phyloP scores from a whole-genome alignment of 2,797 vertebrate species.

The Tachyglossus aculeatus region DNA sequence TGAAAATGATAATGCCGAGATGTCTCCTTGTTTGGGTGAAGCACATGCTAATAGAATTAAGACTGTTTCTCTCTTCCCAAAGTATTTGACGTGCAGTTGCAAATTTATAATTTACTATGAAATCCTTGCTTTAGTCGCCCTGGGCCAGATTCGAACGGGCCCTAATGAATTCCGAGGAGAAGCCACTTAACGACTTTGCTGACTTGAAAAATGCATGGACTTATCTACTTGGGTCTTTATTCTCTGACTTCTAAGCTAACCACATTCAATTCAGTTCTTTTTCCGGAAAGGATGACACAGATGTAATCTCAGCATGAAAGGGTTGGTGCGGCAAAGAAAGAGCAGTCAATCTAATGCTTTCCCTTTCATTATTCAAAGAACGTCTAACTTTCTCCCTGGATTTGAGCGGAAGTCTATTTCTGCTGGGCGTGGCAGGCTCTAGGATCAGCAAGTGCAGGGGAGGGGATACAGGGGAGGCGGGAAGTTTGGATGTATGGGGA shows the following conservation, averaged over 20 bases:
- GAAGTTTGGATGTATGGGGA: too few species aligned
- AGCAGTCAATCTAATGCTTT: background rate
- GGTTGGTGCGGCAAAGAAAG: slow-evolving; percentile 6
- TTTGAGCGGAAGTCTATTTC: slow-evolving; percentile 13
- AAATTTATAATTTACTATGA: slow-evolving; percentile 46
- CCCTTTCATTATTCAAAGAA: slow-evolving; percentile 4
- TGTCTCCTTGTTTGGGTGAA: slow-evolving; percentile 70
- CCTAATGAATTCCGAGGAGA: slow-evolving; percentile 41
- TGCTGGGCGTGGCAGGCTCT: too few species aligned
- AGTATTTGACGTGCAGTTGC: slow-evolving; percentile 54
- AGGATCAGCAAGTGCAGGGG: too few species aligned
- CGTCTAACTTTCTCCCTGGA: background rate
- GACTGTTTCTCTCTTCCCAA: slow-evolving; percentile 53
- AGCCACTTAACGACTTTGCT: slow-evolving; percentile 12
- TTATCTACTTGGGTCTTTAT: background rate
- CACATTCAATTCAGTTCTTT: slow-evolving; percentile 1
- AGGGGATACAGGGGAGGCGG: too few species aligned
- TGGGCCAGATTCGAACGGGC: slow-evolving; percentile 19
- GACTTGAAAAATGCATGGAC: too few species aligned
- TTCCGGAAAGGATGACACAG: background rate
- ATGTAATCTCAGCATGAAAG: slow-evolving; percentile 20
- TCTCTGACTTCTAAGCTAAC: background rate
- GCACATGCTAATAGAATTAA: slow-evolving; percentile 48
- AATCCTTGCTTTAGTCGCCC: slow-evolving; percentile 33
- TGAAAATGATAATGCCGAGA: slow-evolving; percentile 79